These are phyloP conservation scores for Dicrurus megarhynchus DNA, from an alignment of 2,113 vertebrate genomes.

Conservation along the genomic window DNA sequence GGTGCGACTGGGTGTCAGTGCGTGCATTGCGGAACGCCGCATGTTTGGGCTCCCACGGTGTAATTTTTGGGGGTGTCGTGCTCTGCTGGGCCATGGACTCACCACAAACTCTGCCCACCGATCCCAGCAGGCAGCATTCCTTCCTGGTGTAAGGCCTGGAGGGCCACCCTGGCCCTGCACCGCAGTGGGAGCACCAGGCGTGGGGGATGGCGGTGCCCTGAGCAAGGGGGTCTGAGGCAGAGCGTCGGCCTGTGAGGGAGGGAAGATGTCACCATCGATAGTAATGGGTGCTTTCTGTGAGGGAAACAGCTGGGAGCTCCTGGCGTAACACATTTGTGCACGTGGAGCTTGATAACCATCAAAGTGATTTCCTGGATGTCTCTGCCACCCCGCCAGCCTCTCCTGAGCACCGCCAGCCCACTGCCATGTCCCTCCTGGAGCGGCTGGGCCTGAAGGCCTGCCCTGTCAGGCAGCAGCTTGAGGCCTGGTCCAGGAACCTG, in stretches of 20 bases:
- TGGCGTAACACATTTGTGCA: rapidly evolving
- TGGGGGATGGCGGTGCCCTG: rapidly evolving
- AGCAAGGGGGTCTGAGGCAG: not conserved
- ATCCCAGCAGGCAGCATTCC: not conserved
- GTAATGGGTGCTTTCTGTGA: rapidly evolving
- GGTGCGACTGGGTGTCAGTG: rapidly evolving
- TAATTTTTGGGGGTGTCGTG: not conserved
- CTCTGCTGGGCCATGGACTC: rapidly evolving
- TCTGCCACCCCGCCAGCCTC: not conserved
- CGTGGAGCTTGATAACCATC: rapidly evolving
- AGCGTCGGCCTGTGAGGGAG: not conserved
- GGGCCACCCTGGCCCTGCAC: rapidly evolving
- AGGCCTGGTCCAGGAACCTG: not conserved
- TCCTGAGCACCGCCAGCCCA: not conserved
- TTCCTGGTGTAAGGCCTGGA: not conserved
- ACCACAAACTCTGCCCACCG: rapidly evolving
- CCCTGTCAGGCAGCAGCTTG: not conserved
- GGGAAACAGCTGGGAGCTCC: not conserved
- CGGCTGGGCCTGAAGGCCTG: not conserved
- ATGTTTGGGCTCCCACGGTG: not conserved
- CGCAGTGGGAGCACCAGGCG: rapidly evolving
- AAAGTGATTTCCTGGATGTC: not conserved
- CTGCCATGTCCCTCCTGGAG: not conserved
- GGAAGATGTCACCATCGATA: rapidly evolving
- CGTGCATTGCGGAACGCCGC: rapidly evolving